phyloP scores from a whole-genome alignment of 2,888 invertebrate genomes.

The Iphiclides podalirius region DNA sequence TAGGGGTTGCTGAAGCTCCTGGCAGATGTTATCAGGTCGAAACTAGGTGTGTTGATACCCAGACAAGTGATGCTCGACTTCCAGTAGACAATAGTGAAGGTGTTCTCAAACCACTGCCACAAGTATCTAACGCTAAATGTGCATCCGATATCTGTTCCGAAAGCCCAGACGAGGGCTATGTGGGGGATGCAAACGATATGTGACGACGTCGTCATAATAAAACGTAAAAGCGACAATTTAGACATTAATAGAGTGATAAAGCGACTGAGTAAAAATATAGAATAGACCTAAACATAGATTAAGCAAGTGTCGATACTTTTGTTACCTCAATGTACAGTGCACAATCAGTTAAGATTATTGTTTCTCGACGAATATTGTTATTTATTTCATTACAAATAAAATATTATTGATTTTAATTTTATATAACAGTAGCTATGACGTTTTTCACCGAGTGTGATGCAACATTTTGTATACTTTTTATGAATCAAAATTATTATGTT shows the following conservation, averaged over 20 bases:
- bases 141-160: slow-evolving; percentile 82
- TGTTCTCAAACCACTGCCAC: slow-evolving; percentile 64
- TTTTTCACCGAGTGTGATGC: too few relatives aligned
- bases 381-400: neutral
- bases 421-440: too few relatives aligned
- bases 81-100: slow-evolving; percentile 63
- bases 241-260: slow-evolving; percentile 74
- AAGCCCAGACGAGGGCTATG: slow-evolving; percentile 93
- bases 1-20: slow-evolving; percentile 65
- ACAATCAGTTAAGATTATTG: slow-evolving; percentile 23
- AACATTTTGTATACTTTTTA: too few relatives aligned
- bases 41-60: slow-evolving; percentile 82
- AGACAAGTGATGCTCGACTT: slow-evolving; percentile 76
- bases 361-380: neutral
- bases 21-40: slow-evolving; percentile 76
- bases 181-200: slow-evolving; percentile 88
- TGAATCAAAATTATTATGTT: too few relatives aligned
- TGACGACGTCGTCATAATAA: slow-evolving; percentile 80
- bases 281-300: slow-evolving; percentile 42
- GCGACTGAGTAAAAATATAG: slow-evolving; percentile 73
- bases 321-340: slow-evolving; percentile 34
- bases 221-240: slow-evolving; percentile 65
- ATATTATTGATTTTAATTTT: neutral
- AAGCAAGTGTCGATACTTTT: slow-evolving; percentile 4
- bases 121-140: slow-evolving; percentile 72